Evolutionary conservation across 2,113 vertebrate genomes (phyloP).

Genomic region (Erythrocercus mccallii): DNA sequence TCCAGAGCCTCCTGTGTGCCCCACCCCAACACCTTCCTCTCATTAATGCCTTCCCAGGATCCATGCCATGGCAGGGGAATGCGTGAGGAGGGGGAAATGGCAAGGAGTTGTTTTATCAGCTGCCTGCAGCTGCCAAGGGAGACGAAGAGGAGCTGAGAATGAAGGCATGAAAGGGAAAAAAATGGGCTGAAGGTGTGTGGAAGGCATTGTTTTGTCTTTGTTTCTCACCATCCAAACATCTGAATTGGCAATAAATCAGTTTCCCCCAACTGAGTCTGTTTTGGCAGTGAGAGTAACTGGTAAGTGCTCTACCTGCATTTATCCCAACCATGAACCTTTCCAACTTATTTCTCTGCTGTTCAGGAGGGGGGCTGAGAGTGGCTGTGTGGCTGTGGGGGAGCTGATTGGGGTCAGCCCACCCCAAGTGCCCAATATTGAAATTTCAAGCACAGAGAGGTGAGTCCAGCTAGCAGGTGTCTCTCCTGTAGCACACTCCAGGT

Average conservation of each 20-base stretch:
- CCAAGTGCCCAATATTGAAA: not conserved
- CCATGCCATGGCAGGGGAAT: accelerated
- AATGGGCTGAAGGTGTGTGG: no score
- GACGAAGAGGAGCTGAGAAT: not conserved
- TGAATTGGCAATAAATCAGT: not conserved
- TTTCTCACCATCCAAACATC: not conserved
- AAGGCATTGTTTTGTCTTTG: not conserved
- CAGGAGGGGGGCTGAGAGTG: not conserved
- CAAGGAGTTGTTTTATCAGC: not conserved
- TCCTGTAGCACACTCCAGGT: not conserved
- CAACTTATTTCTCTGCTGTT: not conserved
- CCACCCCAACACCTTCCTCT: not conserved
- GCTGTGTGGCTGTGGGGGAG: not conserved
- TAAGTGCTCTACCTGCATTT: not conserved
- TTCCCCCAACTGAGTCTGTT: not conserved
- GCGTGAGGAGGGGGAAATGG: not conserved
- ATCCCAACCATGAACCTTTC: not conserved
- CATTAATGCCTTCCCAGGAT: not conserved
- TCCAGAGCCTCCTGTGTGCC: not conserved
- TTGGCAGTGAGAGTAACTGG: accelerated
- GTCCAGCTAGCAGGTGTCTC: not conserved
- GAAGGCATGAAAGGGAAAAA: not conserved
- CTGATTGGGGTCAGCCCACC: not conserved
- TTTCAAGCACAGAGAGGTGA: not conserved
- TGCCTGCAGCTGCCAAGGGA: not conserved